Evolutionary conservation across 2,797 vertebrate species (phyloP), one percentile per base, ranked within the genome.

Genomic region (Alcedo quadribrachys): DNA sequence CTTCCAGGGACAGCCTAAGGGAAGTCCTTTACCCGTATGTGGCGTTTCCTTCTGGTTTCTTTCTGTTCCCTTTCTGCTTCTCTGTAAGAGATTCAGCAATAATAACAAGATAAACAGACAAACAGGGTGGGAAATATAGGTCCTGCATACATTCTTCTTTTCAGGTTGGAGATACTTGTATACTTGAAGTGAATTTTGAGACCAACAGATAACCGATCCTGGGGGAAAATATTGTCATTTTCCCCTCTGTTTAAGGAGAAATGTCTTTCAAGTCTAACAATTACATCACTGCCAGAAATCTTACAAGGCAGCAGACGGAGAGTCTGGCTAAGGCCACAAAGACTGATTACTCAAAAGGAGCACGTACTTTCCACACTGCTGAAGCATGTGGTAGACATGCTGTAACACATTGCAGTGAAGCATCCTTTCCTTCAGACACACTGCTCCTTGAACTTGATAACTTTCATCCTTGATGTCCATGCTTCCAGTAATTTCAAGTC

Each of bases 11-110:
- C 12, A 14, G 4, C n/a, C 15, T n/a, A 28, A 10, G 7, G 11
- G 19, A 70, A 37, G 9, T 2, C 10, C 37, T 70, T 51, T 66
- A 28, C 16, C 28, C n/a, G 5, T 8, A 0, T 0, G 0, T 1
- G 13, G 18, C 22, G 62, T 48, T 81, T 69, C 8, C 30, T 28
- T 33, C 5, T 27, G 19, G 0, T 24, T 79, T 73, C 21, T 28
- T 46, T 42, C 14, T 43, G 5, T 16, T 21, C 4, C 6, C 2
- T 46, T 80, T 77, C 33, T 32, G 2, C 28, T 70, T 48, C 17
- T 71, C 27, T 46, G 7, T 13, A 33, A 20, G 9, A 67, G 8
- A 28, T 35, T 57, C 53, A 78, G 5, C 18, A 78, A 3, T 5
- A 60, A 58, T 10, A 73, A 58, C 2, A 45, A 81, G 12, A 43